phyloP scores from a whole-genome alignment of 2,797 vertebrate genomes.

The Myiothlypis coronata region DNA sequence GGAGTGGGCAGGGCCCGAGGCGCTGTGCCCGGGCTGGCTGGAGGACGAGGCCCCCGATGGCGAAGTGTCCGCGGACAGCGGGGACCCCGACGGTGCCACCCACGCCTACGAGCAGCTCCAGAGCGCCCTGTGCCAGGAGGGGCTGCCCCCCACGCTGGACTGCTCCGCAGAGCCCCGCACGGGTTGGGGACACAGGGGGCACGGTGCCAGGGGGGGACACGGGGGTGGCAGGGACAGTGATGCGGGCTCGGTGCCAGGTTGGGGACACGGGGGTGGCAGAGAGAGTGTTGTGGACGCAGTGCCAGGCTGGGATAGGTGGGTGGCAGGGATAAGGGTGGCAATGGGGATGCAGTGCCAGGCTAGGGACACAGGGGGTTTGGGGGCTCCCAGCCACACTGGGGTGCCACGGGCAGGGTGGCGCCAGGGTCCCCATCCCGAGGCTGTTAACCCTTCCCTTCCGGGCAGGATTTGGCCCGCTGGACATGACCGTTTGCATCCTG shows the following conservation, averaged over 20 bases:
- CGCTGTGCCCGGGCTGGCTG: constrained; percentile 63
- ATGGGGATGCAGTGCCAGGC: not conserved
- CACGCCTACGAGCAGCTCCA: constrained; percentile 73
- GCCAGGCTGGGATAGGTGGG: not conserved
- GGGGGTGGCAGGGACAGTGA: not conserved
- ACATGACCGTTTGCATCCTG: constrained; percentile 27
- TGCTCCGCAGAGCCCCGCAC: constrained; percentile 66
- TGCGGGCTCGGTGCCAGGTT: not conserved
- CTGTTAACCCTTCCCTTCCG: not conserved
- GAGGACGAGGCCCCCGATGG: constrained; percentile 58
- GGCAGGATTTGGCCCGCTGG: not conserved
- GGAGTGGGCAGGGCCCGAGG: constrained; percentile 45
- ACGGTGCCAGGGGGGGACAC: not conserved
- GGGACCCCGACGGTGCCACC: constrained; percentile 48
- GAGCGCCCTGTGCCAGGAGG: constrained; percentile 73
- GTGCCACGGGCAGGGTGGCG: not conserved
- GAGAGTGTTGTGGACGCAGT: accelerated
- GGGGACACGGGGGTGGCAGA: not conserved
- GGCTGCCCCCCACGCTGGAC: constrained; percentile 76
- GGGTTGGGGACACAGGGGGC: constrained; percentile 9
- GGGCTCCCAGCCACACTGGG: not conserved
- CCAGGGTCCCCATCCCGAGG: accelerated
- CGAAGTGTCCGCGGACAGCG: constrained; percentile 36
- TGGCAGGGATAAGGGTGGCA: not conserved
- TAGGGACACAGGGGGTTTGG: not conserved